These are phyloP conservation scores for Apomyelois bistriatella DNA, from an alignment of 2,888 invertebrate genomes.

Conservation along the genomic window DNA sequence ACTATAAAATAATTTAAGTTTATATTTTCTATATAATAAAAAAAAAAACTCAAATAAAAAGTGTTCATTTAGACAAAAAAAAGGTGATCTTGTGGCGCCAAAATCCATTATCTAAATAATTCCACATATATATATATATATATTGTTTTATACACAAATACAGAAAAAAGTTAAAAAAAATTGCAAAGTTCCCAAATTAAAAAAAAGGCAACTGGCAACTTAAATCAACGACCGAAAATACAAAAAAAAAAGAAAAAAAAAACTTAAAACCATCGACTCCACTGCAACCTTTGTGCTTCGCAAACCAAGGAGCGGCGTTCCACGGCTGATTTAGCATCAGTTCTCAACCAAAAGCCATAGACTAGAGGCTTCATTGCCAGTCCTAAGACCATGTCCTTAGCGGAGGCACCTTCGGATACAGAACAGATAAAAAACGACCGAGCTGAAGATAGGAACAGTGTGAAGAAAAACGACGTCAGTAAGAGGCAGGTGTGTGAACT, in stretches of 20 bases:
- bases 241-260: neutral
- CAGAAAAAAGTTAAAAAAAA: too few relatives aligned
- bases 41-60: too few relatives aligned
- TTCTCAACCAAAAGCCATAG: conserved; percentile 52
- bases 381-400: conserved; percentile 71
- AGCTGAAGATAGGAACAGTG: conserved; percentile 25
- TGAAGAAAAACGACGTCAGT: conserved; percentile 34
- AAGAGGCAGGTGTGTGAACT: conserved; percentile 23
- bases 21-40: too few relatives aligned
- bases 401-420: conserved; percentile 66
- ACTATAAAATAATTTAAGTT: neutral
- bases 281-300: conserved; percentile 19
- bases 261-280: conserved; percentile 34
- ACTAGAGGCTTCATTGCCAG: conserved; percentile 46
- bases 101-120: too few relatives aligned
- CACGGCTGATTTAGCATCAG: conserved; percentile 57
- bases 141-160: too few relatives aligned
- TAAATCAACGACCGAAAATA: neutral
- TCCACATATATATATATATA: too few relatives aligned
- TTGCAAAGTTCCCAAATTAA: neutral
- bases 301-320: conserved; percentile 47
- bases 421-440: conserved; percentile 41
- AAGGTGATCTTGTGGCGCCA: too few relatives aligned
- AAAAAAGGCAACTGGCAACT: neutral
- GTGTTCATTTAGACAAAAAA: too few relatives aligned